Percentiles rank a stretch among this genome's conserved stretches.
Conservation (phyloP, 2,888 invertebrate species). For the Drosophila demipolita region DNA sequence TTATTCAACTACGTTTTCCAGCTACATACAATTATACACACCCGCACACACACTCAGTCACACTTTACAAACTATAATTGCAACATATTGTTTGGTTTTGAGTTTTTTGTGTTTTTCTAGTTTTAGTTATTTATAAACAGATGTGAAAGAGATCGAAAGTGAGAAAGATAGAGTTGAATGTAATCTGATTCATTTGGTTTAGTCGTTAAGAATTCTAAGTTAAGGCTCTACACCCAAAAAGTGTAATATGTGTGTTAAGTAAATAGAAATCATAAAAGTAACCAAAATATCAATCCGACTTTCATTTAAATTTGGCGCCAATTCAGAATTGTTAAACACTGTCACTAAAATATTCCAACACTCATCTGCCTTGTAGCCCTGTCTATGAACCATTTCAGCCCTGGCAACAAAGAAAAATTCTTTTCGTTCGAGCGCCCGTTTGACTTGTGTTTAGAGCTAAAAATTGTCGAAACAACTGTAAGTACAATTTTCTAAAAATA, state of each 20-base stretch:
- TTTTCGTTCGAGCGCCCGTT: conserved; percentile 22
- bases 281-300: conserved; percentile 42
- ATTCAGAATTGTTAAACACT: conserved; percentile 2
- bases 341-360: background rate
- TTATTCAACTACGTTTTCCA: conserved; percentile 58
- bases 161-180: conserved; percentile 55
- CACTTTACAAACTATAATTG: conserved; percentile 39
- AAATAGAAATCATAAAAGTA: conserved; percentile 58
- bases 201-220: conserved; percentile 63
- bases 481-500: background rate
- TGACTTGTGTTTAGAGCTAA: conserved; percentile 12
- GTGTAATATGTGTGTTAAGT: conserved; percentile 66
- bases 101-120: conserved; percentile 78
- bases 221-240: conserved; percentile 56
- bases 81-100: conserved; percentile 61
- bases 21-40: conserved; percentile 27
- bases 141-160: conserved; percentile 20
- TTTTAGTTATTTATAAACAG: conserved; percentile 75
- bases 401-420: background rate
- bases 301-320: conserved; percentile 35
- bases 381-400: background rate
- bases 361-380: conserved; percentile 17
- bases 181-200: conserved; percentile 61
- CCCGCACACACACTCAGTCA: conserved; percentile 30
- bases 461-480: background rate